Evolutionary conservation across 2,113 vertebrate species (phyloP), one percentile per base, ranked within the genome.

Genomic region (Crotalus tigris): DNA sequence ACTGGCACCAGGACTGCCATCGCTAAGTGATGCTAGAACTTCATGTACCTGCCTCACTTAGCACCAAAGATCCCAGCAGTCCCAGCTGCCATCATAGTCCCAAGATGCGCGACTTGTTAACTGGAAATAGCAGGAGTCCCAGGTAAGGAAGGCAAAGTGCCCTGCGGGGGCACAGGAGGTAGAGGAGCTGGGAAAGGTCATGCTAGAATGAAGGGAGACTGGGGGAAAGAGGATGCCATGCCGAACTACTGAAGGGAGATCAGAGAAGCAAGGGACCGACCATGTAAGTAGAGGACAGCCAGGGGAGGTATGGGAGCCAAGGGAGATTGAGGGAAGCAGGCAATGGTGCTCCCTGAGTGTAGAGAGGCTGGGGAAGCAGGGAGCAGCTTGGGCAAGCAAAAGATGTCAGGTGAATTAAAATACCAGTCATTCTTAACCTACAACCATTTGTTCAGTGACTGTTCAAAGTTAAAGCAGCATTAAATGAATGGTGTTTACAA

Each of bases 391-490:
- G 59, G 26, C 24, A 61, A 61, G 24, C 24, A 69, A n/a, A 15
- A 29, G 24, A 11, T 9, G 24, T 10, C 59, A 61, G 59, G 24
- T 91, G 46, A 90, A 97, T 92, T 49, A 94, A 93, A 44, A 90
- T 90, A 75, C 2, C 1, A 5, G n/a, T 17, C 29, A 15, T 75
- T n/a, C 29, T 75, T 33, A n/a, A 75, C 29, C n/a, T 33, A 69
- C 4, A 4, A 75, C n/a, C 2, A 15, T 33, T 75, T 0, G 5
- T 33, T 75, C 64, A 75, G 13, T 33, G 13, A 75, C 13, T 75
- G 64, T 33, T 69, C 64, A 33, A 75, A 33, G 64, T 75, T 33
- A 75, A 15, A 17, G 5, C 64, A 17, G 64, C 13, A 15, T n/a
- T 75, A 5, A 75, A 33, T 33, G 5, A 75, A 33, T 75, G 64